These are phyloP conservation scores for Sakesphorus luctuosus DNA, from an alignment of 2,113 vertebrate genomes.

Conservation along the genomic window DNA sequence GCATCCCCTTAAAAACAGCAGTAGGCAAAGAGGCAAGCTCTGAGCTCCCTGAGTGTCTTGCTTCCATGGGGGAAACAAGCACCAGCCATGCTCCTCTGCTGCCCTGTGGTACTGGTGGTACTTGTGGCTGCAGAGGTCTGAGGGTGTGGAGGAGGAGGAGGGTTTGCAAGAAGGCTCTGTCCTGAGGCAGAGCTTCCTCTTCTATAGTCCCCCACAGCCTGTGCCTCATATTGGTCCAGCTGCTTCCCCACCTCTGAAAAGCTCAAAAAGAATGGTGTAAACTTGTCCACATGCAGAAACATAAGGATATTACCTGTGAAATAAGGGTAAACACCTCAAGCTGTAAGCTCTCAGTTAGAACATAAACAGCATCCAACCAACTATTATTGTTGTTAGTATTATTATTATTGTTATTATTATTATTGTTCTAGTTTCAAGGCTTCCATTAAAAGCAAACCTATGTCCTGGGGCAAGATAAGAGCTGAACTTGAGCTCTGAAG, in stretches of 20 bases:
- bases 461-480: background rate
- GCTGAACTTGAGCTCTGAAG: background rate
- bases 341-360: background rate
- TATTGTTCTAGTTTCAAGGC: background rate
- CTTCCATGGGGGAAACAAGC: accelerated
- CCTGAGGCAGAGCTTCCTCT: accelerated
- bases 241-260: background rate
- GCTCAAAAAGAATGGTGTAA: background rate
- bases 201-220: background rate
- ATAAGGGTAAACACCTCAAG: background rate
- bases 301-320: background rate
- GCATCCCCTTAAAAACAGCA: background rate
- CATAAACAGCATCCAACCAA: background rate
- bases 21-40: background rate
- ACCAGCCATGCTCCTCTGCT: background rate
- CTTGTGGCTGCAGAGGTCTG: background rate
- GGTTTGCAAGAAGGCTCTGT: background rate
- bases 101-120: background rate
- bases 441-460: background rate
- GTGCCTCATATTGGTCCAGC: background rate
- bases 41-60: background rate
- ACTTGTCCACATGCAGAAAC: background rate
- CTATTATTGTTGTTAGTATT: background rate
- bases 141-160: background rate
- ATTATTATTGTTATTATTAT: background rate